A percentile compares a stretch with the other conserved stretches of the same genome.
phyloP scores from a whole-genome alignment of 2,113 vertebrate genomes.

The Lasiurus cinereus region DNA sequence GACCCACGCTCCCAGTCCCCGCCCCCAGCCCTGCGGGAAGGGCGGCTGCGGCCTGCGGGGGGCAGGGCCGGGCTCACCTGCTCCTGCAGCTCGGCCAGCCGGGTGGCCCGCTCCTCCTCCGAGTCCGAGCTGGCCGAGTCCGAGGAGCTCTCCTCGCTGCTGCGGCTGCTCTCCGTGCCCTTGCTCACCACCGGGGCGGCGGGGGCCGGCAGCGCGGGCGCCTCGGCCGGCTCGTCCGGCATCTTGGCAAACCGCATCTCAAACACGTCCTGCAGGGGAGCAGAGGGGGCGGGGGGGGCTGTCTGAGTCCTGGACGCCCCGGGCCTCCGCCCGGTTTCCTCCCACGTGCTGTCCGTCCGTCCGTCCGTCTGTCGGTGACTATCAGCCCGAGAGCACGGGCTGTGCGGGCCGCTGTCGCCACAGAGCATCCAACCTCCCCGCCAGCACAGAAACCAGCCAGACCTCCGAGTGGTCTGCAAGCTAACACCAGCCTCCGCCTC shows the following conservation, averaged over 20 bases:
- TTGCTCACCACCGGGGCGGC: conserved; percentile 89
- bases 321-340: accelerated
- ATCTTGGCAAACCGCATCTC: conserved; percentile 98
- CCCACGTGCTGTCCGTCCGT: neutral
- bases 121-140: conserved; percentile 91
- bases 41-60: accelerated
- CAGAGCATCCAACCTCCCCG: accelerated
- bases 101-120: conserved; percentile 91
- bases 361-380: no score
- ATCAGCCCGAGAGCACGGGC: no score
- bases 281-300: neutral
- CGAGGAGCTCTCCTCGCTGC: conserved; percentile 91
- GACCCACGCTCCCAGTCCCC: accelerated
- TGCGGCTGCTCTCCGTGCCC: conserved; percentile 91
- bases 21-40: accelerated
- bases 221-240: conserved; percentile 92
- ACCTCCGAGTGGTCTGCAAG: no score
- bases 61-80: conserved; percentile 87
- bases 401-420: accelerated
- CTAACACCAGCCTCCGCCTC: neutral
- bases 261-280: conserved; percentile 92
- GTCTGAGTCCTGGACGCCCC: neutral
- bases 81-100: conserved; percentile 94
- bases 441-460: accelerated
- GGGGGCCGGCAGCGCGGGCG: conserved; percentile 80